Conservation (phyloP, 1,140 invertebrate genomes). For the Trissolcus basalis region DNA sequence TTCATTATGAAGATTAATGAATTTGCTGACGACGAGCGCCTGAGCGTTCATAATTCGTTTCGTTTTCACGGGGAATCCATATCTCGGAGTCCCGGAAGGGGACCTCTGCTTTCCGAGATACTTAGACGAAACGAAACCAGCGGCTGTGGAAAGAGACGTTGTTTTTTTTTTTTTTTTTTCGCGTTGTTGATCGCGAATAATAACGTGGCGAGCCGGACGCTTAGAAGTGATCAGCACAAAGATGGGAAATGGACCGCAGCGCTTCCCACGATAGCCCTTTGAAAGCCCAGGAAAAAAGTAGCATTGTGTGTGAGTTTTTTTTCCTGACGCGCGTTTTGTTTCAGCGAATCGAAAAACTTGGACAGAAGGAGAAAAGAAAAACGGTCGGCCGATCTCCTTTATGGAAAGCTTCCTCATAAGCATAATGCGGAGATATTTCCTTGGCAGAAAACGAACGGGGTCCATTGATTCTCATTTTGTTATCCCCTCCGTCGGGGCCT, state of each 20-base stretch:
- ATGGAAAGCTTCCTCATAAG: constrained; percentile 52
- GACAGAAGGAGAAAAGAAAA: constrained; percentile 29
- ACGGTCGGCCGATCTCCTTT: constrained; percentile 39
- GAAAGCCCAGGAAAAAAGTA: constrained; percentile 18
- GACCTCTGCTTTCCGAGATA: constrained; percentile 24
- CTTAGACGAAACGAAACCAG: constrained; percentile 1
- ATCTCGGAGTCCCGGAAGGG: constrained; percentile 5
- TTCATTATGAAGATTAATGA: constrained; percentile 56
- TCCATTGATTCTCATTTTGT: constrained; percentile 57
- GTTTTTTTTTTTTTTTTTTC: constrained; percentile 29
- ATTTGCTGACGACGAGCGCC: constrained; percentile 42
- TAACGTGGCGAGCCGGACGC: constrained; percentile 49
- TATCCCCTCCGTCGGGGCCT: constrained; percentile 28
- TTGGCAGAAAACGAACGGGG: constrained; percentile 50
- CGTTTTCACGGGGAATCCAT: constrained; percentile 22
- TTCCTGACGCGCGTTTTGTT: constrained; percentile 10
- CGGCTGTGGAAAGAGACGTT: too few relatives aligned
- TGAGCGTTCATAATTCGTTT: constrained; percentile 45
- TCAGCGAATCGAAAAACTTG: constrained; percentile 25
- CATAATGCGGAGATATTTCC: constrained; percentile 47
- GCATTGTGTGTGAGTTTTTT: constrained; percentile 12
- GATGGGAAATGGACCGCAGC: constrained; percentile 30
- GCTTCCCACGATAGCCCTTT: constrained; percentile 22
- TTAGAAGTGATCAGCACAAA: constrained; percentile 22
- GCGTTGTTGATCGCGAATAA: constrained; percentile 57